Evolutionary conservation across 1,140 invertebrate species (phyloP), one percentile per base, ranked within the genome.

Genomic region (Cheumatopsyche charites): DNA sequence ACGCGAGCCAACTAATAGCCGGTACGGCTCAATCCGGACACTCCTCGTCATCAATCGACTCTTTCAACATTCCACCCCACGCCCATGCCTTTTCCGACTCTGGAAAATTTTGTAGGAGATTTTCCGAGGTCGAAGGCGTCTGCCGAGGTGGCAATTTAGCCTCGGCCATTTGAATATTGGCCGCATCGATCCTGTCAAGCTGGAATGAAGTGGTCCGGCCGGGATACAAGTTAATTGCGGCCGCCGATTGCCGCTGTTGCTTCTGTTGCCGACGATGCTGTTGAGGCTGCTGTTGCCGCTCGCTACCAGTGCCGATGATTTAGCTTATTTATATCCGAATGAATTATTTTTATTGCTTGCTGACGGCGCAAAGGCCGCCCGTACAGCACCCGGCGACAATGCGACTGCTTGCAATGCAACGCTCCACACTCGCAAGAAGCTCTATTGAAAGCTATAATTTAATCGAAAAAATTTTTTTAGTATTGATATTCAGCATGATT

Each of bases 161-260:
- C 3, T 23, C 55, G 29, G 11, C 52, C 25, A 75, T 75, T 75
- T 75, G 74, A 75, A 75, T 75, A 75, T 75, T 75, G 74, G 71
- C 63, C 65, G 72, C 71, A 73, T 73, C 72, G 67, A 72, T 75
- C 74, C 74, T 75, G 74, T 71, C 74, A 75, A 69, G 36, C 65
- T 62, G 74, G 68, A 75, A 75, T 75, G 69, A 73, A 75, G 74
- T 73, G 74, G 74, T 73, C 71, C 62, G 74, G 63, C 15, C 55
- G 55, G 67, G 67, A 71, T 75, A 75, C 74, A 75, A 75, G 74
- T 75, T 75, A 75, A 75, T 75, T 75, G 74, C 74, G n/a, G 45
- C 42, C 26, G 42, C 65, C 67, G 19, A 21, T 58, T 36, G 29
- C 29, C 29, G 15, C 7, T 58, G 21, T n/a, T 6, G 55, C 23